These are phyloP conservation scores for Erethizon dorsatum DNA, from an alignment of 2,797 vertebrate genomes.

Conservation along the genomic window DNA sequence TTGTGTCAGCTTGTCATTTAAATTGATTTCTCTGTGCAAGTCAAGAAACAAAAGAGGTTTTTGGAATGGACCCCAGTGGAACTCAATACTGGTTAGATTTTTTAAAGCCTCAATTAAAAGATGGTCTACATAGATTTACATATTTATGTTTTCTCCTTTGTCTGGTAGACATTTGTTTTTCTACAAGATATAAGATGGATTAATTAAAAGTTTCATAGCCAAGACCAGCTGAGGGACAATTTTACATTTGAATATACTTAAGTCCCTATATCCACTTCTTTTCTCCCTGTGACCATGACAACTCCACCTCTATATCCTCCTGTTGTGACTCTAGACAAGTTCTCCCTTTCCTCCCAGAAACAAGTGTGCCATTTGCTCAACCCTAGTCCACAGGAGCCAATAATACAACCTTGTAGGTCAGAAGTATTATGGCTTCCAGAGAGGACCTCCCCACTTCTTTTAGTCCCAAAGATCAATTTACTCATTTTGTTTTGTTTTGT, in stretches of 20 bases:
- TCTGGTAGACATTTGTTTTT: constrained; percentile 30
- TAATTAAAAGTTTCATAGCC: constrained; percentile 29
- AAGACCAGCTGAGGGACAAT: background rate
- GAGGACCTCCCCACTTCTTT: background rate
- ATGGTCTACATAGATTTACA: background rate
- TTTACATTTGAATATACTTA: background rate
- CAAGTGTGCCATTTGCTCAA: background rate
- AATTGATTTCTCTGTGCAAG: constrained; percentile 61
- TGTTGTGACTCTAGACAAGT: background rate
- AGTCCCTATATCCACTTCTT: background rate
- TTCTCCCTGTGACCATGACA: background rate
- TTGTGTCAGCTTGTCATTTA: constrained; percentile 74
- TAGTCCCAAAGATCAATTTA: constrained; percentile 17
- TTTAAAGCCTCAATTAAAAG: background rate
- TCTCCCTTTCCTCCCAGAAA: background rate
- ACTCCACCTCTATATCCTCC: background rate
- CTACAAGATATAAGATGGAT: background rate
- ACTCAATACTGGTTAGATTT: background rate
- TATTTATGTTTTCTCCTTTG: constrained; percentile 28
- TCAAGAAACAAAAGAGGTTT: constrained; percentile 50
- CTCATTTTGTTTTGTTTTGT: background rate
- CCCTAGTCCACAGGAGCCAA: background rate
- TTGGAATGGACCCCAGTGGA: constrained; percentile 46
- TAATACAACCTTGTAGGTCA: background rate
- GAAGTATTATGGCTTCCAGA: constrained; percentile 3